Evolutionary conservation across 30 jellyfish, hydroid and myxozoan species (phyloP), one percentile per base, ranked within the genome.

Genomic region (Haliclystus octoradiatus): DNA sequence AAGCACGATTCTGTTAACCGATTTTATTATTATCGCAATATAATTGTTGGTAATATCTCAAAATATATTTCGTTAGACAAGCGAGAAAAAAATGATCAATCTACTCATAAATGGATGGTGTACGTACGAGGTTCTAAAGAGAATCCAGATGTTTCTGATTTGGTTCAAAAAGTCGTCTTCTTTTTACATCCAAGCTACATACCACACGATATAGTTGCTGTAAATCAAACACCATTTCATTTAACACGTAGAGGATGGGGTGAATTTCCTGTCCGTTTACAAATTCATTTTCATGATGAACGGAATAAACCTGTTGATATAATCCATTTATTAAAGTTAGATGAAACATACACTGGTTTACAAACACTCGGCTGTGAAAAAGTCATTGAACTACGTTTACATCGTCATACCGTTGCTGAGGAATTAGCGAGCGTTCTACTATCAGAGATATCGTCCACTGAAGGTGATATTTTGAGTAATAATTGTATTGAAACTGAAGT

Each of bases 231-330:
- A 9, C 98, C 98, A 0, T 89, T 89, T 75, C 94, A 90, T 9
- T 73, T 89, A 12, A 89, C 98, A 22, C 65, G 95, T 29, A 71
- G 98, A 68, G 98, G 98, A 1, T 89, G 98, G 98, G 98, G 98
- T 2, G 98, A 89, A 63, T 89, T 89, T 60, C 98, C 98, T 24
- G 93, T 89, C 1, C 98, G 98, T 28, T 68, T 89, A 22, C 98
- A 89, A 68, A 65, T 89, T 0, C 89, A 75, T 46, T 89, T 89
- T 50, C 31, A 63, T 27, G 98, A 89, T 46, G 82, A 85, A 13
- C 61, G 82, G n/a, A 89, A 89, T 70, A 89, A 89, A 52, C 85
- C 92, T 27, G 89, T 89, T 34, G 98, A 89, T 61, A 64, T 89
- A 3, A 71, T 89, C 71, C 98, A 89, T 51, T 71, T 75, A 49